phyloP scores from a whole-genome alignment of 2,797 vertebrate species.

The Sebastes miniatus region DNA sequence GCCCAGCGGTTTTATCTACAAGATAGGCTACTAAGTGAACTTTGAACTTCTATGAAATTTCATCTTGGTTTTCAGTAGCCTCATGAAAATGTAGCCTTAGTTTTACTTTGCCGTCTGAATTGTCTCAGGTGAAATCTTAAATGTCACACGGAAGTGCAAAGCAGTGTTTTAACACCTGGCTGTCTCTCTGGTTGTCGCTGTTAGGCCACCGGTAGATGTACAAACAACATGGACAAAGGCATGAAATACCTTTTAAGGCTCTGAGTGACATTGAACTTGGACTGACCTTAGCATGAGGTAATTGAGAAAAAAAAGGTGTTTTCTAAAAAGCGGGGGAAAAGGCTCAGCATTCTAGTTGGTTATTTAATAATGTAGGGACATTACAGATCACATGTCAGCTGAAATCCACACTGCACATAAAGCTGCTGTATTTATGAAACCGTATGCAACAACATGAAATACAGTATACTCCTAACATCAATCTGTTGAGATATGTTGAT shows the following conservation, averaged over 20 bases:
- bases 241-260: slow-evolving; percentile 50
- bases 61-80: background rate
- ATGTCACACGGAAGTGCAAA: slow-evolving; percentile 40
- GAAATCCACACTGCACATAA: slow-evolving; percentile 1
- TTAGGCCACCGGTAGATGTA: slow-evolving; percentile 12
- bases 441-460: background rate
- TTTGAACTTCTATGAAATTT: background rate
- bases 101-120: background rate
- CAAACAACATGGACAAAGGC: slow-evolving; percentile 30
- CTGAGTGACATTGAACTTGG: slow-evolving; percentile 11
- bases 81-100: background rate
- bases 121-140: slow-evolving; percentile 14
- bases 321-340: background rate
- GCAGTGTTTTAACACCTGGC: slow-evolving; percentile 49
- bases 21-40: background rate
- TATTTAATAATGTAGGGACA: slow-evolving; percentile 24
- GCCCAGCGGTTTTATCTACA: background rate
- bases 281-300: slow-evolving; percentile 20
- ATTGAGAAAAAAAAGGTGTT: background rate
- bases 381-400: slow-evolving; percentile 3
- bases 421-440: slow-evolving; percentile 3
- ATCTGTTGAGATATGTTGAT: slow-evolving; percentile 4
- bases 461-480: background rate
- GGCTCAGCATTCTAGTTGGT: background rate
- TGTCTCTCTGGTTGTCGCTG: slow-evolving; percentile 20